These are phyloP conservation scores for Dasypus novemcinctus DNA, from an alignment of 2,113 vertebrate genomes.

Conservation along the genomic window DNA sequence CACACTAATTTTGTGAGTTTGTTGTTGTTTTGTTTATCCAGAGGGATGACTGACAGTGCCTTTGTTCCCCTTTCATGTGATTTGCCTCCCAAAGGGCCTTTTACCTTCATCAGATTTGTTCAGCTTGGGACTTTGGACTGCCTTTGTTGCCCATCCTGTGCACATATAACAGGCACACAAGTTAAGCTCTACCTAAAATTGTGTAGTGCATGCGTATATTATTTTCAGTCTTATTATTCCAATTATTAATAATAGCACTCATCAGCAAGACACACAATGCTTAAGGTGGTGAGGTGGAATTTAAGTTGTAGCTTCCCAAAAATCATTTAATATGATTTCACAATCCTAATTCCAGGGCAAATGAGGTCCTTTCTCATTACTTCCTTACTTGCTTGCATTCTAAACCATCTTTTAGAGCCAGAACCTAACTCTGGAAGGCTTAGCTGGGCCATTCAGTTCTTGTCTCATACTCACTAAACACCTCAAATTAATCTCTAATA, in stretches of 20 bases:
- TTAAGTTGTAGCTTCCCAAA: background rate
- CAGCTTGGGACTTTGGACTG: background rate
- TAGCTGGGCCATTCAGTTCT: background rate
- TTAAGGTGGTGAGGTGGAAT: background rate
- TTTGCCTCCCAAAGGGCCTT: background rate
- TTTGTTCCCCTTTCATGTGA: background rate
- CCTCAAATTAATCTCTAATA: background rate
- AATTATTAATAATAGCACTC: background rate
- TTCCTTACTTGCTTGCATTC: background rate
- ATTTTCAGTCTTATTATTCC: background rate
- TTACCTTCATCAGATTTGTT: background rate
- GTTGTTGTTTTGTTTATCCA: background rate
- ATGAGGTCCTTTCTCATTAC: background rate
- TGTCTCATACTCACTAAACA: background rate
- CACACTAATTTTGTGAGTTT: background rate
- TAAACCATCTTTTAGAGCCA: background rate
- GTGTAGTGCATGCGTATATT: background rate
- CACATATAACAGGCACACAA: too few species aligned
- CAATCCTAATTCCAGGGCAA: background rate
- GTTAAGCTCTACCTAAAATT: background rate
- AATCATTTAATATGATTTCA: background rate
- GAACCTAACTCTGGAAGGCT: background rate
- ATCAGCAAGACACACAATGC: rapidly evolving
- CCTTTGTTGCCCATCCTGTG: background rate
- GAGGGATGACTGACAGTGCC: background rate